phyloP scores from a whole-genome alignment of 2,113 vertebrate species.

The Prietella phreatophila region DNA sequence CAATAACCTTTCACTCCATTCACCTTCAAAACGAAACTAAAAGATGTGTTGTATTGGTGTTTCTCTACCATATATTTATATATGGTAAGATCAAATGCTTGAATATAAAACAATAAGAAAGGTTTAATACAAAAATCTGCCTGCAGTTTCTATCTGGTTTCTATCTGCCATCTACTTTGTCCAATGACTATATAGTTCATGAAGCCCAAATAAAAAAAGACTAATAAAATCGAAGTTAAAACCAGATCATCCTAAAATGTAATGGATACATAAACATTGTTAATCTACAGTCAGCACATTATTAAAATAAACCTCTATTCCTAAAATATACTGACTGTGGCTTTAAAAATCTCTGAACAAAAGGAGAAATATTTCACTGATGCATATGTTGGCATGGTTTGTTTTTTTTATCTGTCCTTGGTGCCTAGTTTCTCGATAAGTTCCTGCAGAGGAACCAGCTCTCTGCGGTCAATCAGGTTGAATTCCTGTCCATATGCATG shows the following conservation, averaged over 20 bases:
- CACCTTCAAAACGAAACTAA: not conserved
- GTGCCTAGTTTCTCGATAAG: conserved; percentile 95
- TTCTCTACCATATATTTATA: not conserved
- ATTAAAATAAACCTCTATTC: not conserved
- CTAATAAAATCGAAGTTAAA: conserved; percentile 1
- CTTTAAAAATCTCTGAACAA: not conserved
- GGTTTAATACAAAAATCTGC: conserved; percentile 18
- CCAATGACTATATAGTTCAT: not conserved
- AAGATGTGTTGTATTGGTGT: not conserved
- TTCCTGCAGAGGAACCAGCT: conserved; percentile 94
- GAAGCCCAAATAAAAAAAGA: not conserved
- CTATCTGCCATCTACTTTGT: not conserved
- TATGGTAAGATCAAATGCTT: not conserved
- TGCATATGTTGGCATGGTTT: not conserved
- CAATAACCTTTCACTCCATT: not conserved
- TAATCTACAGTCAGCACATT: conserved; percentile 18
- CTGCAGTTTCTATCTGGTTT: conserved; percentile 15
- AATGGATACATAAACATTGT: not conserved
- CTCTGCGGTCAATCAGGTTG: conserved; percentile 92
- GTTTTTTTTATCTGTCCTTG: conserved; percentile 87
- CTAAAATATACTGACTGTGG: conserved; percentile 18
- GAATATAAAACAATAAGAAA: conserved; percentile 16
- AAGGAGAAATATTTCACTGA: not conserved
- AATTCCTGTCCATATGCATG: conserved; percentile 71
- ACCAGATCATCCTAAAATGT: not conserved